Evolutionary conservation across 2,888 invertebrate genomes (phyloP).

Genomic region (Pterostichus niger): DNA sequence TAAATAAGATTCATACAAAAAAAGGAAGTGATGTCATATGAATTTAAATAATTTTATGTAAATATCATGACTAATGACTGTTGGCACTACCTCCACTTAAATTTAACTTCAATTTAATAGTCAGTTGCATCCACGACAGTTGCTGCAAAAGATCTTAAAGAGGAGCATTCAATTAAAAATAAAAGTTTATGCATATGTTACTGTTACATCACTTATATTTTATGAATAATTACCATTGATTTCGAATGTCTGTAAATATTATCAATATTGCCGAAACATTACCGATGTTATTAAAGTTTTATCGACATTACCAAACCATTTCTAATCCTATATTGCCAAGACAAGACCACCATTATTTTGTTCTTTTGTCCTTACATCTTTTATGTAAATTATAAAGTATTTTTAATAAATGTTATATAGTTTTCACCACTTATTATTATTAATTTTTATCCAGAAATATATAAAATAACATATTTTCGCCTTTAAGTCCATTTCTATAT

Average conservation of each 20-base stretch:
- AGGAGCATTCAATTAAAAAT: neutral
- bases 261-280: no score
- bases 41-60: slow-evolving; percentile 31
- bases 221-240: neutral
- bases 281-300: no score
- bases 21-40: slow-evolving; percentile 45
- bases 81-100: slow-evolving; percentile 32
- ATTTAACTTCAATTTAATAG: slow-evolving; percentile 25
- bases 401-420: no score
- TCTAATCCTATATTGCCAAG: no score
- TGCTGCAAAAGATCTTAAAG: neutral
- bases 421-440: no score
- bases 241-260: neutral
- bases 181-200: neutral
- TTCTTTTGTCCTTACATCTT: no score
- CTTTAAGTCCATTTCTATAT: no score
- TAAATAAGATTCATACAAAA: slow-evolving; percentile 11
- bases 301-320: no score
- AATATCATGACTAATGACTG: slow-evolving; percentile 41
- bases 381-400: no score
- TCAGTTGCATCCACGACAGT: neutral
- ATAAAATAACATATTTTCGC: no score
- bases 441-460: no score
- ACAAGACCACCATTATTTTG: no score
- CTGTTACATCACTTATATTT: neutral